Evolutionary conservation across 64 coral and sea anemone species (phyloP).

Genomic region (Montipora capricornis): DNA sequence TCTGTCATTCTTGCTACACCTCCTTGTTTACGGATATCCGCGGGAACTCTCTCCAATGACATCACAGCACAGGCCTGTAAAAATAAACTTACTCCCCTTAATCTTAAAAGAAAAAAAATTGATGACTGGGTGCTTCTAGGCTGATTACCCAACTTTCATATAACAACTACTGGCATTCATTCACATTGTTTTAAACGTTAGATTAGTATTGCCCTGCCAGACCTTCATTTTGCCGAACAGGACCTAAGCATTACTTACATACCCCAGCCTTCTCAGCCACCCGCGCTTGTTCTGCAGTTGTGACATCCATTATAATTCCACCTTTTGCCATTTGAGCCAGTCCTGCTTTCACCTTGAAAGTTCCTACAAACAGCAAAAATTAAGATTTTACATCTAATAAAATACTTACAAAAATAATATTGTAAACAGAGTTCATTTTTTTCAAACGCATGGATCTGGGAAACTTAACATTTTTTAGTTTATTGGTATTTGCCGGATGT

Average conservation of each 20-base stretch:
- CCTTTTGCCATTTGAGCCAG: slow-evolving; percentile 97
- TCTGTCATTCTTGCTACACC: slow-evolving; percentile 98
- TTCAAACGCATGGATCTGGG: too few relatives aligned
- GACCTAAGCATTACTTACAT: neutral
- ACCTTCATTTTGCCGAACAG: neutral
- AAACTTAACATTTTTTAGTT: too few relatives aligned
- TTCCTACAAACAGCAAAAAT: slow-evolving; percentile 48
- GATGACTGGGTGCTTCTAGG: neutral
- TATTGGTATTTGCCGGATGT: too few relatives aligned
- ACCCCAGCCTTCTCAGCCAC: slow-evolving; percentile 96
- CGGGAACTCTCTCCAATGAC: slow-evolving; percentile 94
- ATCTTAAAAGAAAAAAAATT: neutral
- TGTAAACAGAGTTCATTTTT: neutral
- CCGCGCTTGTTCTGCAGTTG: slow-evolving; percentile 84
- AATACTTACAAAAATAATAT: neutral
- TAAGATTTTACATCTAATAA: neutral
- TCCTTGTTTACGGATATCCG: slow-evolving; percentile 94
- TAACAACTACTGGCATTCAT: too few relatives aligned
- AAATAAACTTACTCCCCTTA: neutral
- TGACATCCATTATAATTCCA: slow-evolving; percentile 98
- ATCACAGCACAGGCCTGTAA: slow-evolving; percentile 98
- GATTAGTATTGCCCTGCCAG: too few relatives aligned
- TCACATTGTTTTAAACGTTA: too few relatives aligned
- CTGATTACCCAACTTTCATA: too few relatives aligned
- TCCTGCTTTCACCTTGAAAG: slow-evolving; percentile 95